Percentiles rank a stretch among this genome's conserved stretches.
These are phyloP conservation scores for Anodontia alba DNA, from an alignment of 2,888 invertebrate genomes.

Conservation along the genomic window DNA sequence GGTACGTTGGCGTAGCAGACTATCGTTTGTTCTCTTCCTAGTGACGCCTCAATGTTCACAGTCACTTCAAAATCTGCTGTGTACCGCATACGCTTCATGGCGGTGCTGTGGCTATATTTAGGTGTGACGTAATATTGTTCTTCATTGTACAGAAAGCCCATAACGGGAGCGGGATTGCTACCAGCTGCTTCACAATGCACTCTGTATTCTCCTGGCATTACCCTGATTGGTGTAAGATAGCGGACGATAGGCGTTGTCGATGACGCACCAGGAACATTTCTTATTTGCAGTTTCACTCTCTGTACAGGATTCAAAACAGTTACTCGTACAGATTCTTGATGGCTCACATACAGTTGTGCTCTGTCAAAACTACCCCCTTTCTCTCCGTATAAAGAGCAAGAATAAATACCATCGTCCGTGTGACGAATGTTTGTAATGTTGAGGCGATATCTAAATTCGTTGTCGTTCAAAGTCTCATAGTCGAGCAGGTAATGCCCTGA, in stretches of 20 bases:
- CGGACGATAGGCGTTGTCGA: background rate
- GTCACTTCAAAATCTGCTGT: background rate
- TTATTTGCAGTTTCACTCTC: background rate
- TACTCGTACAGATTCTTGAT: background rate
- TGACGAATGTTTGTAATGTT: background rate
- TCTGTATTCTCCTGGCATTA: background rate
- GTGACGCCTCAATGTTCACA: background rate
- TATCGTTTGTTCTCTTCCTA: background rate
- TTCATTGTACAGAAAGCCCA: constrained; percentile 5
- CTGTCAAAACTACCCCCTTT: background rate
- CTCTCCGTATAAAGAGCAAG: background rate
- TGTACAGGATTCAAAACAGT: background rate
- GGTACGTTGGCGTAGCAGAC: background rate
- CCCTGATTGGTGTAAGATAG: background rate
- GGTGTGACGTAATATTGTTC: background rate
- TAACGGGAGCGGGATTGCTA: background rate
- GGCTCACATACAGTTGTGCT: background rate
- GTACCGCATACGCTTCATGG: background rate
- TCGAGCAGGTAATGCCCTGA: background rate
- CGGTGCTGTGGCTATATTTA: background rate
- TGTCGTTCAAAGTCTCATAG: background rate
- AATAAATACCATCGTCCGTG: background rate
- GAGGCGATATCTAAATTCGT: background rate
- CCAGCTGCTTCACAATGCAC: background rate
- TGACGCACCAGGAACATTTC: background rate